These are phyloP conservation scores for Vanacampus margaritifer DNA, from an alignment of 2,113 vertebrate species.

Conservation along the genomic window DNA sequence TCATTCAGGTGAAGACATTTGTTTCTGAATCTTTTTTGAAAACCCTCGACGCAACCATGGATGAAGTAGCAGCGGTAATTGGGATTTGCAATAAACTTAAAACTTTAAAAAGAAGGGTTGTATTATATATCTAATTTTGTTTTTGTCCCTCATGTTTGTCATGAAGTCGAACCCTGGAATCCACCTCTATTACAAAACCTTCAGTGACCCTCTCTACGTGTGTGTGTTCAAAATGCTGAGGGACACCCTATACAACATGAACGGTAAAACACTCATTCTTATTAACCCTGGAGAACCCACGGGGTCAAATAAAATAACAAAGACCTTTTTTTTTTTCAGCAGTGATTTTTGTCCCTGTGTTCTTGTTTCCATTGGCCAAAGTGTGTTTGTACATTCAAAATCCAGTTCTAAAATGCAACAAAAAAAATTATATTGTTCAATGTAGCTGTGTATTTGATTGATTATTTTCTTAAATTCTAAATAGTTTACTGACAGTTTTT, in stretches of 20 bases:
- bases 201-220: slow-evolving; percentile 91
- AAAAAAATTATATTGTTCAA: too few relatives aligned
- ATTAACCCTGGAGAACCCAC: too few relatives aligned
- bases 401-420: too few relatives aligned
- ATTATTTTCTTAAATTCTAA: too few relatives aligned
- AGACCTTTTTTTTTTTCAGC: too few relatives aligned
- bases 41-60: slow-evolving; percentile 76
- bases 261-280: slow-evolving; percentile 70
- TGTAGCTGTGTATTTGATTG: too few relatives aligned
- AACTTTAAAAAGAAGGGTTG: not conserved
- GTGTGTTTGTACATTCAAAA: too few relatives aligned
- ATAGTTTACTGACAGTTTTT: too few relatives aligned
- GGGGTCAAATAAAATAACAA: too few relatives aligned
- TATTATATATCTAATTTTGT: slow-evolving; percentile 26
- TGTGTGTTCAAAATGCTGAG: slow-evolving; percentile 97
- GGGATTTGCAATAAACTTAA: not conserved
- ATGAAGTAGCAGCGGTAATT: slow-evolving; percentile 79
- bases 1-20: slow-evolving; percentile 76
- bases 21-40: slow-evolving; percentile 79
- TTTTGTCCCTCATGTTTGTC: slow-evolving; percentile 29
- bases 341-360: too few relatives aligned
- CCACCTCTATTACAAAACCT: slow-evolving; percentile 83
- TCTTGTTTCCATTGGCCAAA: too few relatives aligned
- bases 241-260: slow-evolving; percentile 90
- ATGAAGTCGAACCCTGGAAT: slow-evolving; percentile 74